Conservation (phyloP, 2,888 invertebrate species). For the Pecten maximus region DNA sequence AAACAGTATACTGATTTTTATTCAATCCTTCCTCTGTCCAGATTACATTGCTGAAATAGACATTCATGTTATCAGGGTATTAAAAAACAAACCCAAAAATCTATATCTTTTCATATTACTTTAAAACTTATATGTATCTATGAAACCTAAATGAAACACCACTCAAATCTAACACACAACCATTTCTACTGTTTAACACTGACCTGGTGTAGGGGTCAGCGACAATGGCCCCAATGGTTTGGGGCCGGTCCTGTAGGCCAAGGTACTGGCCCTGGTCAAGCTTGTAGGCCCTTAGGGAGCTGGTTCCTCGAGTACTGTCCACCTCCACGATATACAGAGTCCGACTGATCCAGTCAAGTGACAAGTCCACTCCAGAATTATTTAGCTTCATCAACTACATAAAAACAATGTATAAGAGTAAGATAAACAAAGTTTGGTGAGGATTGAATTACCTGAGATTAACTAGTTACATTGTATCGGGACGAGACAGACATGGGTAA, state of each 20-base stretch:
- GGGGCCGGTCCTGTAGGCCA: constrained; percentile 68
- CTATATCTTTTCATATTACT: too few species aligned
- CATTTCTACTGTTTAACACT: constrained; percentile 51
- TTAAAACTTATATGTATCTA: not conserved
- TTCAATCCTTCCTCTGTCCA: constrained; percentile 69
- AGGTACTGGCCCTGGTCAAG: constrained; percentile 71
- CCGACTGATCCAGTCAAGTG: constrained; percentile 94
- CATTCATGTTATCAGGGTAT: not conserved
- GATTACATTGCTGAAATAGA: constrained; percentile 68
- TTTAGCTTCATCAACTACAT: constrained; percentile 70
- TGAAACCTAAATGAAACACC: not conserved
- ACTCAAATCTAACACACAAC: too few species aligned
- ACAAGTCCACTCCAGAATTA: constrained; percentile 86
- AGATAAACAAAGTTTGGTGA: too few species aligned
- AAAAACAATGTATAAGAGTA: too few species aligned
- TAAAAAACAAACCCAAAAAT: not conserved
- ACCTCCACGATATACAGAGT: constrained; percentile 92
- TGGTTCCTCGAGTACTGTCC: constrained; percentile 63
- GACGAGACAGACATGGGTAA: too few species aligned
- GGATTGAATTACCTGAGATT: too few species aligned
- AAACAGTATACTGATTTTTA: constrained; percentile 63
- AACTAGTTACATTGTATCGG: too few species aligned
- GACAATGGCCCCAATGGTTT: constrained; percentile 87
- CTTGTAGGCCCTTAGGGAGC: constrained; percentile 78
- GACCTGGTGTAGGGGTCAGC: constrained; percentile 90